Conservation (phyloP, 2,888 invertebrate genomes). For the Hypena proboscidalis region DNA sequence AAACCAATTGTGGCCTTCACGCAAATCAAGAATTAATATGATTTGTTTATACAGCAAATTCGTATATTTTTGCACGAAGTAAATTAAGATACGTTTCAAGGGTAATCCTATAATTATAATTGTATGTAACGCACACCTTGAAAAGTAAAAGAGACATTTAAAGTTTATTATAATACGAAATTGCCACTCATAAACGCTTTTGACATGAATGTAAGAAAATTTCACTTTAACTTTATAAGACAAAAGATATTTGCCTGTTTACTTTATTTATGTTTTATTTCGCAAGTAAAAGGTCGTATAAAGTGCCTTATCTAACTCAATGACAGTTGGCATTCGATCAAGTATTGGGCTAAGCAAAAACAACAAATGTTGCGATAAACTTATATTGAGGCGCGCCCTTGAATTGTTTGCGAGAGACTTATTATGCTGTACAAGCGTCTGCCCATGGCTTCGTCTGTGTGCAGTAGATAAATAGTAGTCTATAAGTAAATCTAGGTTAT, state of each 20-base stretch:
- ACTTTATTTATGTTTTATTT: conserved; percentile 37
- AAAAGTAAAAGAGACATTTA: conserved; percentile 4
- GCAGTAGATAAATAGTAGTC: no score
- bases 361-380: conserved; percentile 35
- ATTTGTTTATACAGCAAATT: conserved; percentile 1
- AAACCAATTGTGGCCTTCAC: no score
- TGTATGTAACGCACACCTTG: conserved; percentile 1
- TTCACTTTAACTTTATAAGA: conserved; percentile 1
- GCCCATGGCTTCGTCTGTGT: no score
- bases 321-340: conserved; percentile 47
- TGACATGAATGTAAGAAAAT: conserved; percentile 2
- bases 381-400: conserved; percentile 24
- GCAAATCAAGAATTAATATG: no score
- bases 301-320: conserved; percentile 20
- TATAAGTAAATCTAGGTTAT: no score
- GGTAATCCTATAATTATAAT: neutral
- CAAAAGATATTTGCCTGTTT: conserved; percentile 14
- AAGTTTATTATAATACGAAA: neutral
- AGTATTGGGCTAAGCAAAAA: conserved; percentile 43
- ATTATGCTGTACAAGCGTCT: no score
- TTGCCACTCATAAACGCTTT: neutral
- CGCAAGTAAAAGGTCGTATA: conserved; percentile 29
- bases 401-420: conserved; percentile 9
- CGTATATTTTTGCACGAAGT: no score
- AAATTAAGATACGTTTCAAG: conserved; percentile 1